Evolutionary conservation across 2,797 vertebrate genomes (phyloP).

Genomic region (Urocyon cinereoargenteus): DNA sequence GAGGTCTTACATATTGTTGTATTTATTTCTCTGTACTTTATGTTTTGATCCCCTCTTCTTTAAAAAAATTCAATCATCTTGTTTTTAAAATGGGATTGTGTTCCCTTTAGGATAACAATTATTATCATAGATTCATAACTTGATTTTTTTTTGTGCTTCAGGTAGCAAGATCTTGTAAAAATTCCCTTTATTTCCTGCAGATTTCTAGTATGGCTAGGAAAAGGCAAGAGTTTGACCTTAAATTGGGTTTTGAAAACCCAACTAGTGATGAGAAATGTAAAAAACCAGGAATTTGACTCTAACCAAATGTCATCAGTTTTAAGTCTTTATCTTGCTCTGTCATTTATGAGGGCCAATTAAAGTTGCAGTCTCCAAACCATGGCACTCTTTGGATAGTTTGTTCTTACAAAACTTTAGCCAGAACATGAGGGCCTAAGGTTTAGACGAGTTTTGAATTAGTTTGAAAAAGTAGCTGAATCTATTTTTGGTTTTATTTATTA

Average conservation of each 20-base stretch:
- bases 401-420: neutral
- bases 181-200: neutral
- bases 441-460: conserved; percentile 5
- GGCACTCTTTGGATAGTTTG: conserved; percentile 8
- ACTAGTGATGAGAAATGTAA: neutral
- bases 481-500: conserved; percentile 17
- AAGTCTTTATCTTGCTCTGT: neutral
- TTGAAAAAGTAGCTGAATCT: neutral
- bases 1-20: neutral
- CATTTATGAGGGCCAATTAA: neutral
- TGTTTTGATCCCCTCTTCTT: neutral
- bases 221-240: neutral
- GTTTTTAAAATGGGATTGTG: conserved; percentile 22
- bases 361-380: neutral
- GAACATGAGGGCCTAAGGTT: neutral
- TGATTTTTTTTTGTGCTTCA: neutral
- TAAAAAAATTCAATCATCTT: neutral
- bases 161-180: neutral
- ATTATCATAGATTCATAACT: neutral
- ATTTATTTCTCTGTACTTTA: neutral
- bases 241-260: neutral
- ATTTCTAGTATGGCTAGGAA: neutral
- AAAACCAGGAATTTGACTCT: conserved; percentile 5
- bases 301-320: neutral
- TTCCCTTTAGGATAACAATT: neutral